Evolutionary conservation across 1,140 invertebrate genomes (phyloP).

Genomic region (Drosophila triauraria): DNA sequence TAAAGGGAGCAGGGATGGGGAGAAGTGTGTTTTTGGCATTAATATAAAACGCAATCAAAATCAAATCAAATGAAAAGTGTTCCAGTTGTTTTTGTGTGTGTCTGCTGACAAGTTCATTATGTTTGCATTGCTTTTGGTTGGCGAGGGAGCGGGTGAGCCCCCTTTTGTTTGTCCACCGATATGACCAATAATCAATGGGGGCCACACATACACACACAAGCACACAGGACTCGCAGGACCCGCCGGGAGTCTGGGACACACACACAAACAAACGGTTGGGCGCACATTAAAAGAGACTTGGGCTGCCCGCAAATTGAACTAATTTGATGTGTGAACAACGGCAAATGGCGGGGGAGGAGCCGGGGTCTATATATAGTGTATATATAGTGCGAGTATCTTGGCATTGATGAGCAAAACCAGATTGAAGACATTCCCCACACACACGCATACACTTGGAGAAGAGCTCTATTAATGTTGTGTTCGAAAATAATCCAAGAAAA

Average conservation of each 20-base stretch:
- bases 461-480: too few relatives aligned
- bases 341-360: conserved; percentile 13
- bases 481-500: too few relatives aligned
- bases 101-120: conserved; percentile 76
- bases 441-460: not conserved
- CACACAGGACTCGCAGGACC: conserved; percentile 5
- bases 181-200: conserved; percentile 63
- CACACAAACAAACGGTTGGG: conserved; percentile 25
- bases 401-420: conserved; percentile 32
- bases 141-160: not conserved
- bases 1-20: not conserved
- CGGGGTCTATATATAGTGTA: not conserved
- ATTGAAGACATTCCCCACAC: conserved; percentile 16
- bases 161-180: conserved; percentile 63
- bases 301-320: conserved; percentile 73
- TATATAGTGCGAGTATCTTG: not conserved
- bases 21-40: conserved; percentile 55
- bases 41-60: conserved; percentile 81
- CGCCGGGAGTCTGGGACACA: conserved; percentile 9
- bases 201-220: conserved; percentile 18
- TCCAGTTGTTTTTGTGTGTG: conserved; percentile 54
- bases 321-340: conserved; percentile 79
- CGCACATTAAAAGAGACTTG: conserved; percentile 72
- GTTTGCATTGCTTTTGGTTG: conserved; percentile 72
- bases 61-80: conserved; percentile 83